Percentiles rank a stretch among this genome's conserved stretches.
Evolutionary conservation across 2,888 invertebrate genomes (phyloP).

Genomic region (Erpobdella octoculata): DNA sequence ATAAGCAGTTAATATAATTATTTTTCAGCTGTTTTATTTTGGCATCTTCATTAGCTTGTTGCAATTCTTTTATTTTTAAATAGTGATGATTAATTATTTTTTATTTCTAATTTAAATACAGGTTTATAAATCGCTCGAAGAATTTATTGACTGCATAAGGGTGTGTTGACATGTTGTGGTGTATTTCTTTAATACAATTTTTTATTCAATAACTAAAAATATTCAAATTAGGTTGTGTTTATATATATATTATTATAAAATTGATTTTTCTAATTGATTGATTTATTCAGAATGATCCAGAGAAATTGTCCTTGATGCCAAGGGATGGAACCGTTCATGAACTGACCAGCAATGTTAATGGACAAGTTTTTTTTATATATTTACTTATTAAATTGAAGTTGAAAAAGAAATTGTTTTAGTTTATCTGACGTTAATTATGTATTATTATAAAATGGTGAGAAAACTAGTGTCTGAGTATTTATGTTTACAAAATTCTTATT

Average conservation of each 20-base stretch:
- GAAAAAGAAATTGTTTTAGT: not conserved
- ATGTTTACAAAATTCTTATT: slow-evolving; percentile 31
- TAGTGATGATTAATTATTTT: not conserved
- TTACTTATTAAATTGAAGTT: too few species aligned
- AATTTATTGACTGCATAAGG: slow-evolving; percentile 80
- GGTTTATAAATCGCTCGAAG: slow-evolving; percentile 82
- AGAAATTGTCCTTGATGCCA: slow-evolving; percentile 63
- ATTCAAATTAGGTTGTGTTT: too few species aligned
- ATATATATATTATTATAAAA: not conserved
- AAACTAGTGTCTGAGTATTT: not conserved
- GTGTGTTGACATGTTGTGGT: slow-evolving; percentile 36
- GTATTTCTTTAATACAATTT: too few species aligned
- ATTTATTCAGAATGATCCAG: slow-evolving; percentile 55
- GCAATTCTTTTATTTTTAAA: not conserved
- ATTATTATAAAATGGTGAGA: too few species aligned
- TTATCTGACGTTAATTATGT: too few species aligned
- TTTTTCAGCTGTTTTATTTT: not conserved
- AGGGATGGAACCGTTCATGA: slow-evolving; percentile 97
- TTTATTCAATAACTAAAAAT: too few species aligned
- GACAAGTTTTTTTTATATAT: not conserved
- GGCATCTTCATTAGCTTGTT: not conserved
- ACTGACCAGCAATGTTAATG: slow-evolving; percentile 75
- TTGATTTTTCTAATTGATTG: not conserved
- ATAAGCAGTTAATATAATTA: not conserved
- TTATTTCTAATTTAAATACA: slow-evolving; percentile 45